These are phyloP conservation scores for Philereme transversata DNA, from an alignment of 2,888 invertebrate species.

Conservation along the genomic window DNA sequence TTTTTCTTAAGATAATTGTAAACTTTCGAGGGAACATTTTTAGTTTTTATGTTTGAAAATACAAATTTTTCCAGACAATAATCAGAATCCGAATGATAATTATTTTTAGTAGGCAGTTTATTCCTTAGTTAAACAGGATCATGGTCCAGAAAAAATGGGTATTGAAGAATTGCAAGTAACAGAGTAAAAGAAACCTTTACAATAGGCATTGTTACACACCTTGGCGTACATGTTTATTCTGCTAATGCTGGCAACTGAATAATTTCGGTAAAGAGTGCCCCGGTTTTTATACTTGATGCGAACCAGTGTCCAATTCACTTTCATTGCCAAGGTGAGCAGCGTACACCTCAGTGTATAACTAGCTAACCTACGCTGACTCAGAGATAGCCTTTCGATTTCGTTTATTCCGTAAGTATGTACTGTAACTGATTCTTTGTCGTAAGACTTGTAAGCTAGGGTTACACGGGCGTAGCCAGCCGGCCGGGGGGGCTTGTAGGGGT, in stretches of 20 bases:
- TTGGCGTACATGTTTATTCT: conserved; percentile 82
- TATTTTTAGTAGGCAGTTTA: no score
- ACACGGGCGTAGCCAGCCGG: no score
- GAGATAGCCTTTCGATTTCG: conserved; percentile 79
- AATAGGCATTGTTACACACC: conserved; percentile 58
- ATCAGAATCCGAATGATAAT: not conserved
- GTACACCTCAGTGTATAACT: conserved; percentile 44
- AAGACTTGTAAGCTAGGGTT: conserved; percentile 49
- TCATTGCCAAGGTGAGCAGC: conserved; percentile 80
- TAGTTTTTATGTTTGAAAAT: no score
- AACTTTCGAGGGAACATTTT: no score
- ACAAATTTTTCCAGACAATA: not conserved
- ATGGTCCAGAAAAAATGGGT: not conserved
- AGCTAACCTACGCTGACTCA: conserved; percentile 67
- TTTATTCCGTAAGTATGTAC: conserved; percentile 58
- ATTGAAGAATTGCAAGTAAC: not conserved
- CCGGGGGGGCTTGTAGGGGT: no score
- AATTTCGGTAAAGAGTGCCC: conserved; percentile 71
- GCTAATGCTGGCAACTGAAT: conserved; percentile 80
- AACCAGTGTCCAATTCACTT: conserved; percentile 71
- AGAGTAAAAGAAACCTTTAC: conserved; percentile 6
- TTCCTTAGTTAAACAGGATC: no score
- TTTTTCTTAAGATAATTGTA: not conserved
- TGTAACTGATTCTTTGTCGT: conserved; percentile 44
- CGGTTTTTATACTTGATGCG: conserved; percentile 76